These are phyloP conservation scores for Numenius arquata DNA, from an alignment of 2,113 vertebrate genomes.

Conservation along the genomic window DNA sequence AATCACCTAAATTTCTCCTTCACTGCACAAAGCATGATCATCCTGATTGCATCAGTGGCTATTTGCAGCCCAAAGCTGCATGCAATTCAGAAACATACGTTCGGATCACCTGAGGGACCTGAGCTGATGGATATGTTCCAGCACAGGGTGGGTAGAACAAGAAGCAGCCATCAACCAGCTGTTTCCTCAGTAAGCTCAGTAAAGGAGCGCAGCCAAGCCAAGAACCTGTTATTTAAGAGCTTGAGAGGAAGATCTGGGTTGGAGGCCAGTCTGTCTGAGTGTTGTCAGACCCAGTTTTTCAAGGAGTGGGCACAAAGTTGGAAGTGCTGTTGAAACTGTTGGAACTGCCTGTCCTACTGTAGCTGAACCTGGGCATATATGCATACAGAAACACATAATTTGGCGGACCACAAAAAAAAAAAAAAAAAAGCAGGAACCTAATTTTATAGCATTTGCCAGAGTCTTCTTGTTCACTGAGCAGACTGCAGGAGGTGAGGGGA, in stretches of 20 bases:
- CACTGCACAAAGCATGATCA: background rate
- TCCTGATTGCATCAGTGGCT: background rate
- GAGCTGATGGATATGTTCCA: background rate
- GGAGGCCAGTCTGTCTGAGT: background rate
- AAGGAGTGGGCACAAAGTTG: background rate
- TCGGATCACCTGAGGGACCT: background rate
- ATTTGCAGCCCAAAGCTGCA: background rate
- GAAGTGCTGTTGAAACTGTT: background rate
- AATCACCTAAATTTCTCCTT: background rate
- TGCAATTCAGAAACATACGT: background rate
- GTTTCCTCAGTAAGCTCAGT: background rate
- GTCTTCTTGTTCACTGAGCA: background rate
- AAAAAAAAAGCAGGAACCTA: background rate
- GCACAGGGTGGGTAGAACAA: background rate
- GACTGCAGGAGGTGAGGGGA: background rate
- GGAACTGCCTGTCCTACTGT: background rate
- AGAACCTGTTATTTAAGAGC: background rate
- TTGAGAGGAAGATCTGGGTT: background rate
- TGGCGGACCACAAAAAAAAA: background rate
- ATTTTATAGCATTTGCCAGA: background rate
- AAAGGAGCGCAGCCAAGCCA: background rate
- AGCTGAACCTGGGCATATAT: background rate
- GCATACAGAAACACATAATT: background rate
- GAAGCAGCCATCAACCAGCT: background rate
- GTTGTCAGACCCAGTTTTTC: background rate